Evolutionary conservation across 2,888 invertebrate genomes (phyloP).

Genomic region (Acleris sparsana): DNA sequence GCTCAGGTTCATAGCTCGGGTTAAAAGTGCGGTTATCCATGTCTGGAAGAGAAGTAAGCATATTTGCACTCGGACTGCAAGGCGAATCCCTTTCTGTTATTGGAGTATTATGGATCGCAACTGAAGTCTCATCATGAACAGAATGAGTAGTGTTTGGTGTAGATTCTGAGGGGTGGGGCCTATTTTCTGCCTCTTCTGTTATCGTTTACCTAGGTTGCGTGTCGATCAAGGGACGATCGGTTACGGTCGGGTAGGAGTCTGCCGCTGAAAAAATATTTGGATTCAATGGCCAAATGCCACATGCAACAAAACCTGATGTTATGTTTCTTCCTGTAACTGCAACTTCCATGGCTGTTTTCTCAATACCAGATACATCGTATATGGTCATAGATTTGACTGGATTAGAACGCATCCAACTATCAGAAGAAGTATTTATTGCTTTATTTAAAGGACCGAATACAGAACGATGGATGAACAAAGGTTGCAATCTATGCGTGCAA

Average conservation of each 20-base stretch:
- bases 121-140: too few species aligned
- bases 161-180: not conserved
- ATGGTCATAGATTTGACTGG: conserved; percentile 46
- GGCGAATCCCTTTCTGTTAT: too few species aligned
- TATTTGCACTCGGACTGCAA: too few species aligned
- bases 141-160: not conserved
- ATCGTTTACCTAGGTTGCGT: not conserved
- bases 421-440: conserved; percentile 45
- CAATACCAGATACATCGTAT: conserved; percentile 38
- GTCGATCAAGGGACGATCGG: not conserved
- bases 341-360: conserved; percentile 11
- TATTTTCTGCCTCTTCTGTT: not conserved
- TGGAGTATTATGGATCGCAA: too few species aligned
- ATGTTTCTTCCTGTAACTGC: conserved; percentile 15
- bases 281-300: conserved; percentile 14
- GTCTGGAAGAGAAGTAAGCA: too few species aligned
- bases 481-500: conserved; percentile 55
- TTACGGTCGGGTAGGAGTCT: not conserved
- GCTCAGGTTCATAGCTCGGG: too few species aligned
- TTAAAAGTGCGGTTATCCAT: too few species aligned
- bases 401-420: conserved; percentile 48
- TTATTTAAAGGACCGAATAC: conserved; percentile 54
- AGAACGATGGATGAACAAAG: conserved; percentile 49
- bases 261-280: not conserved
- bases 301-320: conserved; percentile 8